Evolutionary conservation across 2,113 vertebrate species (phyloP).

Genomic region (Psilopogon haemacephalus): DNA sequence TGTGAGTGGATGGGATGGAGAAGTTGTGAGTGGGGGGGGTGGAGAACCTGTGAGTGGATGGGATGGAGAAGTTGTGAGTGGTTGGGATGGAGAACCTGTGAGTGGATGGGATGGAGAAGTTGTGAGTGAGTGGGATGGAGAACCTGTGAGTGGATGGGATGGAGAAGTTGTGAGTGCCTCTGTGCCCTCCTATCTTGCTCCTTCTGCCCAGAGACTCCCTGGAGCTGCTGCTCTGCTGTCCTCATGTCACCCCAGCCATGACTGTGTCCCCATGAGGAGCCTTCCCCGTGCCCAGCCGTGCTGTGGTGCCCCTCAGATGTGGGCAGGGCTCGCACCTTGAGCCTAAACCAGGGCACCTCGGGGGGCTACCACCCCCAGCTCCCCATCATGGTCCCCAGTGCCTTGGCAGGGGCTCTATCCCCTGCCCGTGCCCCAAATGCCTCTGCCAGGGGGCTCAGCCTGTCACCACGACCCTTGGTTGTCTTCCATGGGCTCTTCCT

Average conservation of each 20-base stretch:
- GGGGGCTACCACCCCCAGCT: rapidly evolving
- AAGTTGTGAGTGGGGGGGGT: too few species aligned
- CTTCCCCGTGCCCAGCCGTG: rapidly evolving
- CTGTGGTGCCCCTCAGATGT: background rate
- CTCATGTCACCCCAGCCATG: background rate
- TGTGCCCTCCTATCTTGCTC: background rate
- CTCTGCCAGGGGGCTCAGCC: background rate
- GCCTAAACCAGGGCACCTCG: background rate
- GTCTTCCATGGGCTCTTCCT: background rate
- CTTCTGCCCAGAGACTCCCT: background rate
- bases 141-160: too few species aligned
- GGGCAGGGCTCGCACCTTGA: background rate
- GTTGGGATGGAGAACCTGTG: too few species aligned
- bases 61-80: too few species aligned
- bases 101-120: too few species aligned
- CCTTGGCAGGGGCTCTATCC: rapidly evolving
- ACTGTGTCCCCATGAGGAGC: rapidly evolving
- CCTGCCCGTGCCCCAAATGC: background rate
- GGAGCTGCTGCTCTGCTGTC: rapidly evolving
- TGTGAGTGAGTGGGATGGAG: too few species aligned
- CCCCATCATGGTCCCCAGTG: background rate
- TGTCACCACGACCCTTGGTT: background rate
- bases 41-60: too few species aligned
- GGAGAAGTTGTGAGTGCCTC: too few species aligned
- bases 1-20: too few species aligned